phyloP scores from a whole-genome alignment of 2,113 vertebrate genomes.

The Oryzias celebensis region DNA sequence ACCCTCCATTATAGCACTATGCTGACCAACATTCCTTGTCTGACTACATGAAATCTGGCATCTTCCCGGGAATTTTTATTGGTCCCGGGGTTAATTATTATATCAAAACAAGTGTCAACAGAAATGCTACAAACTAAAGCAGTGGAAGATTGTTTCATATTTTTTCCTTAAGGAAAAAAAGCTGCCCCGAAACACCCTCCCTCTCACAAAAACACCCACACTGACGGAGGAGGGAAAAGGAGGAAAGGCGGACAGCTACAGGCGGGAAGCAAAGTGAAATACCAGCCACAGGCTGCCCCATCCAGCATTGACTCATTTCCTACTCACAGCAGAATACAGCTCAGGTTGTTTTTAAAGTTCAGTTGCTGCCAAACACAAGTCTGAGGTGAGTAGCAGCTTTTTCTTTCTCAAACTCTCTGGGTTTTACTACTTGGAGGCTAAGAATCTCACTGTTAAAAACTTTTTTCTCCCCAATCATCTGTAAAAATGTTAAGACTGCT shows the following conservation, averaged over 20 bases:
- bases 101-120: not conserved
- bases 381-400: constrained; percentile 28
- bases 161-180: not conserved
- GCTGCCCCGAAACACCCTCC: not conserved
- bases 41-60: not conserved
- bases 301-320: constrained; percentile 20
- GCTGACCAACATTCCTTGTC: not conserved
- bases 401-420: too few relatives aligned
- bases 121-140: too few relatives aligned
- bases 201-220: not conserved
- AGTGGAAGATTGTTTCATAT: too few relatives aligned
- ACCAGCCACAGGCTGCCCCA: not conserved
- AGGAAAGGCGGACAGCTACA: not conserved
- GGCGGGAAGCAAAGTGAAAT: not conserved
- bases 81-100: not conserved
- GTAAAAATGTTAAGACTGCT: too few relatives aligned
- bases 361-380: too few relatives aligned
- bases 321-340: not conserved
- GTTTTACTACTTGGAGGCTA: too few relatives aligned
- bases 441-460: too few relatives aligned
- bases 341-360: not conserved
- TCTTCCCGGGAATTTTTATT: not conserved
- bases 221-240: not conserved
- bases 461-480: too few relatives aligned
- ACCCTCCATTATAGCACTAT: not conserved